Conservation (phyloP, 2,888 invertebrate species). For the Polietes domitor region DNA sequence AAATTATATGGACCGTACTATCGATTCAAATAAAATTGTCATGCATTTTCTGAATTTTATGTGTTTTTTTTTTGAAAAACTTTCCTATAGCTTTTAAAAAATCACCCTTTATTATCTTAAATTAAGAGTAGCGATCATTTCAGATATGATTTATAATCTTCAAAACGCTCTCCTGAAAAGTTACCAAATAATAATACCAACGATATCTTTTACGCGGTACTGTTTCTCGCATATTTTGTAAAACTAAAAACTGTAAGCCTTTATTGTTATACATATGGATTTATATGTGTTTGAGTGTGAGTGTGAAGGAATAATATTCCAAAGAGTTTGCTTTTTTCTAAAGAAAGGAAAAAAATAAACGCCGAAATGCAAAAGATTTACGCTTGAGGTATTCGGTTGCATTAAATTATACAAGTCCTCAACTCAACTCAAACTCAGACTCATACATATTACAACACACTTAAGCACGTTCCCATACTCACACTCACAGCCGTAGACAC, state of each 20-base stretch:
- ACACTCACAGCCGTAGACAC: not conserved
- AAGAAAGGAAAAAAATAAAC: not conserved
- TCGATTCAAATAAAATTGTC: too few relatives aligned
- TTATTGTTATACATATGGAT: slow-evolving; percentile 16
- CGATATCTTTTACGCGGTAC: not conserved
- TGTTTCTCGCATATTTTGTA: slow-evolving; percentile 6
- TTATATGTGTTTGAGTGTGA: not conserved
- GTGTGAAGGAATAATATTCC: slow-evolving; percentile 14
- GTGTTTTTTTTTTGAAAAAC: too few relatives aligned
- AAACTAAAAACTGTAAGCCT: not conserved
- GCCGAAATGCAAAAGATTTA: slow-evolving; percentile 40
- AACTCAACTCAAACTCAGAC: not conserved
- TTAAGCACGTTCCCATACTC: not conserved
- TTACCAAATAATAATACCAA: not conserved
- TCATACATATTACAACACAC: not conserved
- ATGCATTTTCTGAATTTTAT: too few relatives aligned
- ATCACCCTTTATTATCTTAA: too few relatives aligned
- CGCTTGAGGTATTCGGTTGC: slow-evolving; percentile 43
- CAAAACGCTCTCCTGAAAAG: too few relatives aligned
- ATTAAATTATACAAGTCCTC: slow-evolving; percentile 30
- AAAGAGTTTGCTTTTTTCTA: not conserved
- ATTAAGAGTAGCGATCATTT: too few relatives aligned
- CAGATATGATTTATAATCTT: too few relatives aligned
- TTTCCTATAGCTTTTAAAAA: too few relatives aligned
- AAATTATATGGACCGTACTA: too few relatives aligned